Evolutionary conservation across 2,797 vertebrate species (phyloP).

Genomic region (Hyperoplus immaculatus): DNA sequence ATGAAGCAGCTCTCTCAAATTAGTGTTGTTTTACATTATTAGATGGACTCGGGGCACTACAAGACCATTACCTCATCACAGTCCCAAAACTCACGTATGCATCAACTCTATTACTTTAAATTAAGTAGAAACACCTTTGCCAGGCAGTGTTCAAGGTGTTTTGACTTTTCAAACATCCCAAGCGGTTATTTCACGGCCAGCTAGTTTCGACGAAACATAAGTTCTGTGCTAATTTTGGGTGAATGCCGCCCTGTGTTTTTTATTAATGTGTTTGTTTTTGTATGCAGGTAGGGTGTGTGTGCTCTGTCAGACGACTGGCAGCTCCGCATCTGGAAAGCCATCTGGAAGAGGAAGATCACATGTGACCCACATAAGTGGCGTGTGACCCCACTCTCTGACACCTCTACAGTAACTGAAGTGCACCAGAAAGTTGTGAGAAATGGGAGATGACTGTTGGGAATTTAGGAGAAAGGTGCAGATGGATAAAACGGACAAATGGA

Average conservation of each 20-base stretch:
- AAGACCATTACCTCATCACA: constrained; percentile 68
- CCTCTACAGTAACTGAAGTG: constrained; percentile 7
- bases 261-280: constrained; percentile 55
- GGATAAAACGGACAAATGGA: not conserved
- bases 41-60: constrained; percentile 72
- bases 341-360: constrained; percentile 78
- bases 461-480: not conserved
- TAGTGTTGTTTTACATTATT: constrained; percentile 84
- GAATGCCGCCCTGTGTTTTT: constrained; percentile 51
- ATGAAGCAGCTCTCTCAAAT: constrained; percentile 79
- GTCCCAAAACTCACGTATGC: constrained; percentile 63
- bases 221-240: constrained; percentile 25
- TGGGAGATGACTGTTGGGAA: not conserved
- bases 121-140: constrained; percentile 23
- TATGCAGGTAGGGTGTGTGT: constrained; percentile 68
- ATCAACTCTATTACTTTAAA: constrained; percentile 52
- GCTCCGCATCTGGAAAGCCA: constrained; percentile 80
- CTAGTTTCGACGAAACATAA: constrained; percentile 1
- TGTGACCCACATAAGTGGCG: constrained; percentile 75
- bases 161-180: constrained; percentile 16
- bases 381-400: constrained; percentile 65
- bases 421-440: constrained; percentile 44
- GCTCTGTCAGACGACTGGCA: constrained; percentile 73
- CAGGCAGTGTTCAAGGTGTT: constrained; percentile 31
- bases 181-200: constrained; percentile 8